Percentiles rank a stretch among this genome's conserved stretches.
Evolutionary conservation across 2,113 vertebrate genomes (phyloP).

Genomic region (Scytalopus superciliaris): DNA sequence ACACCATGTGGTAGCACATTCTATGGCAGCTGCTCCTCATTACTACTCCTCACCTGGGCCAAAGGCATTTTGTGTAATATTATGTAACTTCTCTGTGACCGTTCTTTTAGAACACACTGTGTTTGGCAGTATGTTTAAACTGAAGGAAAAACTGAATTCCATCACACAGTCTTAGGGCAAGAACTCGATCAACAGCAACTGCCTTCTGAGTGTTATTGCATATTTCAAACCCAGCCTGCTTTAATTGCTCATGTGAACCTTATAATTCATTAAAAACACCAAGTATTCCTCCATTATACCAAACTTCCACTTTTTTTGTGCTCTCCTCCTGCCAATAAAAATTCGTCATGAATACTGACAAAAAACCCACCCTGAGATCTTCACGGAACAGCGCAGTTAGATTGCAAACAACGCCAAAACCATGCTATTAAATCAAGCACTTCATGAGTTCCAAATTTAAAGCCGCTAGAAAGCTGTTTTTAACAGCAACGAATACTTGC

Average conservation of each 20-base stretch:
- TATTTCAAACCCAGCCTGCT: background rate
- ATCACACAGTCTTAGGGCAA: background rate
- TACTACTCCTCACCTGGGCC: background rate
- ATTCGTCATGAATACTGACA: background rate
- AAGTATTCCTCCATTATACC: background rate
- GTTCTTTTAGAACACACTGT: background rate
- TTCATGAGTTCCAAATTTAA: background rate
- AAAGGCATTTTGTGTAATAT: background rate
- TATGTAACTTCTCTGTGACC: background rate
- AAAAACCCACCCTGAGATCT: background rate
- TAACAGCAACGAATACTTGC: background rate
- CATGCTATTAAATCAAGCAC: background rate
- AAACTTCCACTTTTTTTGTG: background rate
- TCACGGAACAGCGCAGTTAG: background rate
- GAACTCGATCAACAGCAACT: background rate
- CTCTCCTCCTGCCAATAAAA: background rate
- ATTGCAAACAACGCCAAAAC: background rate
- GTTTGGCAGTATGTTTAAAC: background rate
- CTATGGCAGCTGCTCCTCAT: background rate
- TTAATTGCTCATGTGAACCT: background rate
- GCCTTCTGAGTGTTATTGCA: background rate
- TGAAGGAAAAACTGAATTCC: background rate
- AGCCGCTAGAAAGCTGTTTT: background rate
- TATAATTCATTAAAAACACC: background rate
- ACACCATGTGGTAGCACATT: background rate